These are phyloP conservation scores for Cordylochernes scorpioides DNA, from an alignment of 2,888 invertebrate species.

Conservation along the genomic window DNA sequence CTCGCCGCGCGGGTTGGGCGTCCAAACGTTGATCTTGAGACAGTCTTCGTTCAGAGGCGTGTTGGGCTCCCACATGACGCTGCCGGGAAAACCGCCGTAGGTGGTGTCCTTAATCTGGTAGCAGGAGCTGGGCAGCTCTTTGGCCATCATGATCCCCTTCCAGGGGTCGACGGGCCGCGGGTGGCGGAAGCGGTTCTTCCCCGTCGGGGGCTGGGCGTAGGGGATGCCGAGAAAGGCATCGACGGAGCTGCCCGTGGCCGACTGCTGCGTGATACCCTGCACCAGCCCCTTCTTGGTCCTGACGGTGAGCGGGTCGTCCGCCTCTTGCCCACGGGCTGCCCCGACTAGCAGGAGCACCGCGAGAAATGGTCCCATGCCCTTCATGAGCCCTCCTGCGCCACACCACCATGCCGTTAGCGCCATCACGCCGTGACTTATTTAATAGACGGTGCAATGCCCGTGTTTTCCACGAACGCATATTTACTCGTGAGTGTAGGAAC, in stretches of 20 bases:
- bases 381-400: too few relatives aligned
- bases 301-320: slow-evolving; percentile 39
- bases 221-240: slow-evolving; percentile 59
- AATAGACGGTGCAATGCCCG: too few relatives aligned
- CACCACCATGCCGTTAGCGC: too few relatives aligned
- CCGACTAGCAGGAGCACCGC: too few relatives aligned
- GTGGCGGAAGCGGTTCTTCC: slow-evolving; percentile 45
- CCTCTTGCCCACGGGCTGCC: too few relatives aligned
- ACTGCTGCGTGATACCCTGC: slow-evolving; percentile 40
- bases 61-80: slow-evolving; percentile 77
- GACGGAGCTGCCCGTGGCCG: slow-evolving; percentile 43
- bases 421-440: too few relatives aligned
- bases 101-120: slow-evolving; percentile 67
- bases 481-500: too few relatives aligned
- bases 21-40: slow-evolving; percentile 72
- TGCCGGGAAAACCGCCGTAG: slow-evolving; percentile 47
- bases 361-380: too few relatives aligned
- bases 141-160: slow-evolving; percentile 47
- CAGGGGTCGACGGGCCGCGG: slow-evolving; percentile 55
- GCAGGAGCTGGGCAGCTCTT: slow-evolving; percentile 58
- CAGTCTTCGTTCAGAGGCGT: slow-evolving; percentile 77
- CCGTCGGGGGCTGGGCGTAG: slow-evolving; percentile 47
- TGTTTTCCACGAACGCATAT: too few relatives aligned
- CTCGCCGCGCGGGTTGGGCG: slow-evolving; percentile 34
- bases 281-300: slow-evolving; percentile 44